Percentiles rank a stretch among this genome's conserved stretches.
phyloP scores from a whole-genome alignment of 2,888 invertebrate species.

The Drosophila hamatofila region DNA sequence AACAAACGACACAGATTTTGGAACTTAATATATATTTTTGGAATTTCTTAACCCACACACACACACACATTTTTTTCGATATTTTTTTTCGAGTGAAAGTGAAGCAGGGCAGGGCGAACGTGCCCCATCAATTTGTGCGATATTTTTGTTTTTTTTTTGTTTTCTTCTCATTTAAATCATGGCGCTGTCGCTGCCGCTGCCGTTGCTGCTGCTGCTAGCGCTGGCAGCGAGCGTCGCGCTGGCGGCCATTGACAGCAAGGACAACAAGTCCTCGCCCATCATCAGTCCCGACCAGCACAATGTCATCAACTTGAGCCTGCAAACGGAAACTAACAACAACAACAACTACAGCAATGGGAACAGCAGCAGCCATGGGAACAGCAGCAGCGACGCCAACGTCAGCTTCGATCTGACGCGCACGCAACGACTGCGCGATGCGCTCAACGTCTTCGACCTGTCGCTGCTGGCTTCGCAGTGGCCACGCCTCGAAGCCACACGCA shows the following conservation, averaged over 20 bases:
- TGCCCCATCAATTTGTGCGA: conserved; percentile 70
- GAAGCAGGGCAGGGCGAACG: conserved; percentile 63
- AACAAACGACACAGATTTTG: conserved; percentile 55
- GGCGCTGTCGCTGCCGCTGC: conserved; percentile 36
- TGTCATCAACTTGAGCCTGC: conserved; percentile 70
- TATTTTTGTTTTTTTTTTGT: conserved; percentile 20
- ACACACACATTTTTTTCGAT: conserved; percentile 29
- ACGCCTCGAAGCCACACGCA: conserved; percentile 51
- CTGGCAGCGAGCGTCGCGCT: conserved; percentile 30
- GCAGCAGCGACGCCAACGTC: conserved; percentile 5
- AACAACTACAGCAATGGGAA: background rate
- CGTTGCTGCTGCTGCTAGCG: conserved; percentile 34
- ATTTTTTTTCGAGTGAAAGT: conserved; percentile 68
- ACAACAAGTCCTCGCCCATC: conserved; percentile 46
- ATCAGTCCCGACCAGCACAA: conserved; percentile 57
- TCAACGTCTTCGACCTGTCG: conserved; percentile 84
- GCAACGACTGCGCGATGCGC: conserved; percentile 80
- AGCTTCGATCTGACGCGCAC: conserved; percentile 71
- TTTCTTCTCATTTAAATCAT: conserved; percentile 34
- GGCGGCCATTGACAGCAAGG: conserved; percentile 74
- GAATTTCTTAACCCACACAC: conserved; percentile 25
- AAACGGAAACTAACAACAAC: conserved; percentile 35
- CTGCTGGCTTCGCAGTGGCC: conserved; percentile 81
- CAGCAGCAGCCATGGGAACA: background rate
- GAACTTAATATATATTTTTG: conserved; percentile 33